Percentiles rank a stretch among this genome's conserved stretches.
phyloP scores from a whole-genome alignment of 2,113 vertebrate species.

The Sterrhoptilus dennistouni region DNA sequence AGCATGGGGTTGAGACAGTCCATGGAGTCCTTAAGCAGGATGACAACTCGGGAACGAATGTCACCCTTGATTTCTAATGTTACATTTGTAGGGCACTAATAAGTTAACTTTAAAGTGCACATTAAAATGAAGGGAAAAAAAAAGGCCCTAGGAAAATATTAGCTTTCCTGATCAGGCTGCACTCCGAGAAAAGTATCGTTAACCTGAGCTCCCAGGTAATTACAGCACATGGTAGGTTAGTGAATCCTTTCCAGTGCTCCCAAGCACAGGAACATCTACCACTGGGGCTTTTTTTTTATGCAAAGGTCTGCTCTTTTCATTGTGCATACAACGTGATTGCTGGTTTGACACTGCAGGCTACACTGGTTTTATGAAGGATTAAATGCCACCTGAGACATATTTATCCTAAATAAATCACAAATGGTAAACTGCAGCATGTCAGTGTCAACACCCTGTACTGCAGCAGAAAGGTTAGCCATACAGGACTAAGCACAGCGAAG shows the following conservation, averaged over 20 bases:
- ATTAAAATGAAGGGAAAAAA: background rate
- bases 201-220: slow-evolving; percentile 59
- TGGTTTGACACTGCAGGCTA: slow-evolving; percentile 82
- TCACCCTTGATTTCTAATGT: background rate
- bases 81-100: background rate
- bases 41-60: background rate
- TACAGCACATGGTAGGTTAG: slow-evolving; percentile 26
- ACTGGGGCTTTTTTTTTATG: slow-evolving; percentile 39
- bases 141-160: background rate
- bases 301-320: slow-evolving; percentile 79
- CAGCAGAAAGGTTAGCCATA: slow-evolving; percentile 77
- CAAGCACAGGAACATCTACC: slow-evolving; percentile 59
- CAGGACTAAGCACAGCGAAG: slow-evolving; percentile 62
- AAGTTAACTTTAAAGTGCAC: slow-evolving; percentile 31
- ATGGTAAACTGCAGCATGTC: slow-evolving; percentile 79
- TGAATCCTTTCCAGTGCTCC: slow-evolving; percentile 41
- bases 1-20: background rate
- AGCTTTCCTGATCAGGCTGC: background rate
- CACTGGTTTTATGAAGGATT: slow-evolving; percentile 82
- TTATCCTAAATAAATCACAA: slow-evolving; percentile 82
- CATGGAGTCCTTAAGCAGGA: background rate
- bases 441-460: slow-evolving; percentile 76
- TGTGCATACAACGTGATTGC: slow-evolving; percentile 76
- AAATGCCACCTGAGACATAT: slow-evolving; percentile 84
- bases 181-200: slow-evolving; percentile 15